phyloP scores from a whole-genome alignment of 1,140 invertebrate genomes.

The Drosophila arizonae region DNA sequence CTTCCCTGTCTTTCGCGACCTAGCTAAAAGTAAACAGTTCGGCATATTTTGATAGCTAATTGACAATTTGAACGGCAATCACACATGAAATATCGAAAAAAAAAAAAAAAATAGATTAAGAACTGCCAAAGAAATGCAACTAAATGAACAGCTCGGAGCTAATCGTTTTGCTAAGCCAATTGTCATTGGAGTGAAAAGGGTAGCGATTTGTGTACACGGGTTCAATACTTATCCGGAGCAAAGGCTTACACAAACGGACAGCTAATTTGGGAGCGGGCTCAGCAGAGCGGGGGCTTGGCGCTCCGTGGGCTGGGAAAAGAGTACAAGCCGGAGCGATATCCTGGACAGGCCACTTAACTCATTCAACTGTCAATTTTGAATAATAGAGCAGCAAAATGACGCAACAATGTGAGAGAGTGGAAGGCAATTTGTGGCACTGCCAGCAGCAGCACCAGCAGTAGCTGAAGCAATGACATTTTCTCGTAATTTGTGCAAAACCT shows the following conservation, averaged over 20 bases:
- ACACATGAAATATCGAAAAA: conserved; percentile 3
- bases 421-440: conserved; percentile 2
- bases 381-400: conserved; percentile 76
- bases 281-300: neutral
- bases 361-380: conserved; percentile 81
- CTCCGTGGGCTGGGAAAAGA: conserved; percentile 7
- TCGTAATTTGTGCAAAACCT: conserved; percentile 75
- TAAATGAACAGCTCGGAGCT: conserved; percentile 23
- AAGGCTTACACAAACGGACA: conserved; percentile 32
- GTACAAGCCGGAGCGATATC: conserved; percentile 7
- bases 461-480: conserved; percentile 63
- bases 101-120: conserved; percentile 13
- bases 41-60: conserved; percentile 68
- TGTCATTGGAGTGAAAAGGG: conserved; percentile 68
- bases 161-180: conserved; percentile 50
- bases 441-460: conserved; percentile 9
- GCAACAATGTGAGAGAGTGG: conserved; percentile 55
- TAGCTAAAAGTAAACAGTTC: conserved; percentile 16
- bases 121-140: conserved; percentile 30
- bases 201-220: conserved; percentile 28
- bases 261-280: conserved; percentile 33
- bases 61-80: conserved; percentile 54
- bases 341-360: conserved; percentile 67
- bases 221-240: conserved; percentile 17
- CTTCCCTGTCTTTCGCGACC: neutral